phyloP scores from a whole-genome alignment of 2,113 vertebrate genomes.

The Mus spicilegus region DNA sequence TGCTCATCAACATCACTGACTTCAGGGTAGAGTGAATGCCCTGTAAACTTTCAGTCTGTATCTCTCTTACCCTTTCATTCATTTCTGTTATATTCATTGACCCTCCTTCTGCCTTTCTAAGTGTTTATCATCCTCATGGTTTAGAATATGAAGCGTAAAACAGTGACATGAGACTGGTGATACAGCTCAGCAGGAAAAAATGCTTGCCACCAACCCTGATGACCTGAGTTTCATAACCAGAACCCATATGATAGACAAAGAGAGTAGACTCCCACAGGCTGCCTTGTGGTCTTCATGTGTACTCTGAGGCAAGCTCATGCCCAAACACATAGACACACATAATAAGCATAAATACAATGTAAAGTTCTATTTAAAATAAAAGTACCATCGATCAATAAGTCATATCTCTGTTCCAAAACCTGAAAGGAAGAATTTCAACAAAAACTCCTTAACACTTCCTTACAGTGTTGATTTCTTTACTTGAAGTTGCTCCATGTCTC shows the following conservation, averaged over 20 bases:
- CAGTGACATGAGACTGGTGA: neutral
- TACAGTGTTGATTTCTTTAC: neutral
- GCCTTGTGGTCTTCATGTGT: neutral
- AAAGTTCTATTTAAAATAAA: neutral
- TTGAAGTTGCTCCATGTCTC: neutral
- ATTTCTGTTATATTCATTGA: neutral
- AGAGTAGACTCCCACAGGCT: neutral
- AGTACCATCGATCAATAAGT: neutral
- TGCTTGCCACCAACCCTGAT: neutral
- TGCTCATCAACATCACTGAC: neutral
- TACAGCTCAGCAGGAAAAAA: neutral
- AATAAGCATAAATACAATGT: neutral
- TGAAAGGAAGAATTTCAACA: neutral
- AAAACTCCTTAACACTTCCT: neutral
- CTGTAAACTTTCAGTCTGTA: neutral
- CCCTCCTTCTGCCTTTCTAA: neutral
- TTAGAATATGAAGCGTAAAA: neutral
- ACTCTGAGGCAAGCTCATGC: neutral
- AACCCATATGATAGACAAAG: neutral
- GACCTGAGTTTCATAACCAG: no score
- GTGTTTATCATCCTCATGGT: neutral
- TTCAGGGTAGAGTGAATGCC: neutral
- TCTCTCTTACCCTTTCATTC: neutral
- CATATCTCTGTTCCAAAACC: neutral
- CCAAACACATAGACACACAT: neutral